Percentiles rank a stretch among this genome's conserved stretches.
phyloP scores from a whole-genome alignment of 2,888 invertebrate genomes.

The Resseliella maxima region DNA sequence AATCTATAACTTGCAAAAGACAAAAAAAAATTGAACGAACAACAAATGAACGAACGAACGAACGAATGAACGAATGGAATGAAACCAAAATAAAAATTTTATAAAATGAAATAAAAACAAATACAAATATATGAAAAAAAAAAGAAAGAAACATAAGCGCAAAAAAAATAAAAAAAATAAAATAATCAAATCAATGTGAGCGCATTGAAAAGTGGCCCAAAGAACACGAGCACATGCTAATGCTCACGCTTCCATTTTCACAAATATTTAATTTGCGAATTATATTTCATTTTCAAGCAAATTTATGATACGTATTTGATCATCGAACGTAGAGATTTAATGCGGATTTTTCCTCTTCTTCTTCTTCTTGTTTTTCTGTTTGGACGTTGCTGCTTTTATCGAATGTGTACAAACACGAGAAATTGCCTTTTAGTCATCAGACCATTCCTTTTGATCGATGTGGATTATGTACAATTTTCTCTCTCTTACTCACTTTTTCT shows the following conservation, averaged over 20 bases:
- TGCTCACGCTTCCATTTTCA: conserved; percentile 3
- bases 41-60: not conserved
- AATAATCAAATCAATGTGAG: not conserved
- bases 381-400: too few species aligned
- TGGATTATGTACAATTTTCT: too few species aligned
- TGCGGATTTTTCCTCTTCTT: not conserved
- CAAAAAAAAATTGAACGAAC: not conserved
- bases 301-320: conserved; percentile 29
- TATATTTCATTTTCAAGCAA: conserved; percentile 23
- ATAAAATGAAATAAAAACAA: conserved; percentile 21
- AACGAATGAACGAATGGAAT: not conserved
- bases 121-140: not conserved
- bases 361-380: not conserved
- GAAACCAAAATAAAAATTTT: not conserved
- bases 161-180: not conserved
- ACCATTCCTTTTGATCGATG: too few species aligned
- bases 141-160: not conserved
- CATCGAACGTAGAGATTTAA: not conserved
- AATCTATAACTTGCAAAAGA: not conserved
- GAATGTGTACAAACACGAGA: too few species aligned
- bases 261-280: not conserved
- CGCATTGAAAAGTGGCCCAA: conserved; percentile 29
- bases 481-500: too few species aligned
- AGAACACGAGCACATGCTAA: not conserved
- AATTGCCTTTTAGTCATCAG: too few species aligned